Base-by-base conservation (phyloP, 2,797 vertebrate genomes). In the Microhierax caerulescens region DNA sequence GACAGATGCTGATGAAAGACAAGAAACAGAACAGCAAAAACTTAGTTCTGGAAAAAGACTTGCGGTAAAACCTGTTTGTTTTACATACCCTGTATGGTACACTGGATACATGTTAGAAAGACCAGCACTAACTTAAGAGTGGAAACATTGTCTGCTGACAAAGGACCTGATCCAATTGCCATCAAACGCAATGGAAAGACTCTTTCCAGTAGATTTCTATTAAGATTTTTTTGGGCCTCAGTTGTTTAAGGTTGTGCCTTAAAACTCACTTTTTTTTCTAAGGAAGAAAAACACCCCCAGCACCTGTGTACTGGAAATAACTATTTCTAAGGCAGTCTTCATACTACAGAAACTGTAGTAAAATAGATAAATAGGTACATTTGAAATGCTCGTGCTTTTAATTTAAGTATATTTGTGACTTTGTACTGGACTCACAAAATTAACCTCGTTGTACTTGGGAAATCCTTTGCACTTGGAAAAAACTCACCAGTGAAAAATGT, bases 1-100 rank as follows among this genome's bases (percentile, higher is more conserved):
- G 3, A 99, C 99, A n/a, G 99, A 99, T 69, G 99, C 99, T 73
- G 99, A 99, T 97, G 98, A 96, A 94, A 98, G 98, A 91, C 98
- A 99, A 95, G 99, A 99, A 94, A 95, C 97, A 2, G 99, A 99
- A 50, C 97, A 98, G 85, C 98, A 98, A 67, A 98, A 98, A 91
- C 98, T 98, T 96, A 98, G 98, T 19, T 98, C 98, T 97, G 98
- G 99, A 94, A 99, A 99, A 98, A 99, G 97, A 94, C 98, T 99
- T 94, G 97, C 32, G 97, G 99, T 99, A 98, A 98, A 98, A 57
- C 9, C 45, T 34, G 20, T 93, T 92, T 82, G 64, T 97, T 95
- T 94, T 75, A 53, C 27, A 32, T 60, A 51, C 76, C 61, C 10
- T 85, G 11, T 56, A 19, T 50, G 37, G 24, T 83, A 9, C 32